A percentile compares a stretch with the other conserved stretches of the same genome.
These are phyloP conservation scores for Chelonus insularis DNA, from an alignment of 1,140 invertebrate genomes.

Conservation along the genomic window DNA sequence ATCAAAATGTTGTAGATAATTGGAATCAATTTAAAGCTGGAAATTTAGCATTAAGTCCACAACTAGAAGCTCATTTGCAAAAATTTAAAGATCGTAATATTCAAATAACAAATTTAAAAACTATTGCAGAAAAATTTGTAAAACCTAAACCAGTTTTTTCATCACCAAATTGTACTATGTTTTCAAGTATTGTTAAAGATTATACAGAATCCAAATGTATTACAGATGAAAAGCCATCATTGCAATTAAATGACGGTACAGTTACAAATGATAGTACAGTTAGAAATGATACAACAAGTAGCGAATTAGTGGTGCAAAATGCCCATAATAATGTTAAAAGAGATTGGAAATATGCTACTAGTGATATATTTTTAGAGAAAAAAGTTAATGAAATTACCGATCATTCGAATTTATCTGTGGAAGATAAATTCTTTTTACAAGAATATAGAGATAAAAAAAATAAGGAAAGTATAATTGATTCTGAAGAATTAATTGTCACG, in stretches of 20 bases:
- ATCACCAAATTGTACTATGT: slow-evolving; percentile 42
- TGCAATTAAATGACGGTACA: not conserved
- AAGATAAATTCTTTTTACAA: slow-evolving; percentile 13
- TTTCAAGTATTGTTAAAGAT: slow-evolving; percentile 32
- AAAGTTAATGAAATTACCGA: slow-evolving; percentile 12
- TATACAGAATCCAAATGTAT: slow-evolving; percentile 6
- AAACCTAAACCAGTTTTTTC: slow-evolving; percentile 36
- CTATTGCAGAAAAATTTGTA: slow-evolving; percentile 40
- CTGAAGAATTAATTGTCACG: not conserved
- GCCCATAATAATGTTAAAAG: not conserved
- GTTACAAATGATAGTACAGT: not conserved
- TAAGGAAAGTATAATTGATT: not conserved
- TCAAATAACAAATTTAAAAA: slow-evolving; percentile 40
- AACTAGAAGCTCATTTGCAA: slow-evolving; percentile 64
- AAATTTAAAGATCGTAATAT: slow-evolving; percentile 67
- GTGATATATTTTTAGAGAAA: slow-evolving; percentile 33
- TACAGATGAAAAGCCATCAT: not conserved
- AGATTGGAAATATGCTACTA: slow-evolving; percentile 6
- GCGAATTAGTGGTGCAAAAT: not conserved
- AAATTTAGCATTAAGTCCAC: slow-evolving; percentile 57
- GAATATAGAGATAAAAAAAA: slow-evolving; percentile 23
- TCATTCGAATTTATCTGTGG: not conserved
- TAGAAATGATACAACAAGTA: not conserved
- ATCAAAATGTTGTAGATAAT: slow-evolving; percentile 67
- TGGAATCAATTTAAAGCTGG: slow-evolving; percentile 67